phyloP scores from a whole-genome alignment of 2,113 vertebrate genomes.

The Paramisgurnus dabryanus region DNA sequence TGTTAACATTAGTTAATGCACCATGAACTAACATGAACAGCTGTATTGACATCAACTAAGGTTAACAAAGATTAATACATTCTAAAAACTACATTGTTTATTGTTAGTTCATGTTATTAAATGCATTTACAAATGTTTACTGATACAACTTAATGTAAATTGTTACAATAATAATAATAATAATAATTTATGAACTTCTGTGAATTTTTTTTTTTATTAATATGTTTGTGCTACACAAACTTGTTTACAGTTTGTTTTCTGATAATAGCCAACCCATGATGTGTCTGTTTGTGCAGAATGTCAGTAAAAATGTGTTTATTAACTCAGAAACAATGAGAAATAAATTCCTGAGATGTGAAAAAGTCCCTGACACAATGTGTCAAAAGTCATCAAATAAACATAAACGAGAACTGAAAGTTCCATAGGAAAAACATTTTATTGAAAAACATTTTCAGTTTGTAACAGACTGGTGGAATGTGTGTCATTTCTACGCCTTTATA shows the following conservation, averaged over 20 bases:
- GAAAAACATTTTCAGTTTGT: constrained; percentile 98
- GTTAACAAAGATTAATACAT: too few species aligned
- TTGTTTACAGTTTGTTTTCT: not conserved
- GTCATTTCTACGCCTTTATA: constrained; percentile 69
- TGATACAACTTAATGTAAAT: too few species aligned
- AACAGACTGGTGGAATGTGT: constrained; percentile 98
- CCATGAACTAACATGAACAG: too few species aligned
- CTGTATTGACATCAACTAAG: too few species aligned
- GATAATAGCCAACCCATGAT: not conserved
- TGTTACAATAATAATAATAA: not conserved
- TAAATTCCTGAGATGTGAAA: not conserved
- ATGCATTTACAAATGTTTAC: too few species aligned
- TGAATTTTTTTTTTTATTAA: not conserved
- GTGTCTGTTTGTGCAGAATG: not conserved
- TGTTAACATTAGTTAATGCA: too few species aligned
- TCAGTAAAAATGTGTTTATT: not conserved
- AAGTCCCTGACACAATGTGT: not conserved
- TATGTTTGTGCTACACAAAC: not conserved
- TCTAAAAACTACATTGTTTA: too few species aligned
- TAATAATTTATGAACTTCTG: not conserved
- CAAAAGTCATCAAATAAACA: constrained; percentile 12
- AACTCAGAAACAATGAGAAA: not conserved
- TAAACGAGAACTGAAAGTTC: constrained; percentile 68
- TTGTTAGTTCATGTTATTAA: too few species aligned
- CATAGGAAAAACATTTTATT: constrained; percentile 99